Percentiles rank a stretch among this genome's conserved stretches.
phyloP scores from a whole-genome alignment of 1,140 invertebrate species.

The Leptinotarsa texana region DNA sequence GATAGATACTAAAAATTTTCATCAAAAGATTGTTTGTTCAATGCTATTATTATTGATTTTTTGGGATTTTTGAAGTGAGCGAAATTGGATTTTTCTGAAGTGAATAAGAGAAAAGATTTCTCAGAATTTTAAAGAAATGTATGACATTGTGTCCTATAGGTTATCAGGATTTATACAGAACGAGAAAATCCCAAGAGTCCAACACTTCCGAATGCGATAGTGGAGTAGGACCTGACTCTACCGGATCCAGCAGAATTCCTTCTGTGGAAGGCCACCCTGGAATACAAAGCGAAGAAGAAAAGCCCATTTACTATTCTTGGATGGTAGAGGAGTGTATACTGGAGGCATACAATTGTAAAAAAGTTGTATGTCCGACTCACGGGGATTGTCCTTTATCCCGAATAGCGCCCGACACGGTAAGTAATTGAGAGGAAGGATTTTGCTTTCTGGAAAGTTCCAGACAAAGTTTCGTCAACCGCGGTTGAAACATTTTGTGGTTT shows the following conservation, averaged over 20 bases:
- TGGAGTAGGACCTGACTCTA: slow-evolving; percentile 75
- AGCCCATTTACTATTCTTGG: slow-evolving; percentile 66
- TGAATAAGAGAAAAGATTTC: no score
- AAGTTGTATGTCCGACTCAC: slow-evolving; percentile 74
- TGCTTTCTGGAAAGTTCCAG: no score
- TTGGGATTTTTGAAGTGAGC: no score
- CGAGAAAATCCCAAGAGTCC: slow-evolving; percentile 71
- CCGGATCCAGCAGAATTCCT: slow-evolving; percentile 74
- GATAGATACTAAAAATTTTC: no score
- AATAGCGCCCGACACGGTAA: slow-evolving; percentile 82
- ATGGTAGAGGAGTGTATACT: slow-evolving; percentile 96
- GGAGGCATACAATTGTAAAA: slow-evolving; percentile 74
- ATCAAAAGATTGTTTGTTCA: no score
- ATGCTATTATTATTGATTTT: no score
- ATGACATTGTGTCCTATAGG: slow-evolving; percentile 9
- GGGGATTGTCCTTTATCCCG: slow-evolving; percentile 71
- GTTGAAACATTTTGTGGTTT: no score
- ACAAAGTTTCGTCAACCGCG: no score
- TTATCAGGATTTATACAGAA: slow-evolving; percentile 38
- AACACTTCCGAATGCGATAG: slow-evolving; percentile 78
- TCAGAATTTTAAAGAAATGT: no score
- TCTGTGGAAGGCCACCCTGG: slow-evolving; percentile 77
- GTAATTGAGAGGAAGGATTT: slow-evolving; percentile 38
- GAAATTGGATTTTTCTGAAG: no score
- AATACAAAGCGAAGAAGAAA: slow-evolving; percentile 46